Evolutionary conservation across 2,888 invertebrate species (phyloP), one percentile per base, ranked within the genome.

Genomic region (Chorisops tibialis): DNA sequence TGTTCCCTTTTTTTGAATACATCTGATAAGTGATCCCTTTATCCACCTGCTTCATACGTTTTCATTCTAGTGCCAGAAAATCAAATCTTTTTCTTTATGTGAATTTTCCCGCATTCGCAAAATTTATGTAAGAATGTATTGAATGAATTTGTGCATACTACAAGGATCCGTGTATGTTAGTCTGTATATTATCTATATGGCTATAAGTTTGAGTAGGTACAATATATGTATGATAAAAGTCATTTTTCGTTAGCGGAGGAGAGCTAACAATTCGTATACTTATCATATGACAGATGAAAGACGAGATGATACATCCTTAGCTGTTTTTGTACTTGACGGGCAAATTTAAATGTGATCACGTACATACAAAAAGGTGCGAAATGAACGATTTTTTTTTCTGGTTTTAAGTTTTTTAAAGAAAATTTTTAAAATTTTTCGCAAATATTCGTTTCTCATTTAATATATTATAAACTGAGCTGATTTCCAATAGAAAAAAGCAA

Each of bases 11-110:
- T 56, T 45, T 35, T 18, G 56, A 45, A 24, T 56, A 56, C 35
- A 56, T 56, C 43, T 56, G 56, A 56, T 43, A 56, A 56, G 56
- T 56, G 56, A 56, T 56, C 56, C 56, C 39, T 56, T 56, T 56
- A 56, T 56, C 56, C 56, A 56, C 56, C 56, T 56, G 56, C 56
- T 22, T 43, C 56, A 45, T 56, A 45, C 45, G 56, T 56, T 56
- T 56, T 56, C 56, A 43, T 45, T 56, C 56, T 56, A 56, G 43
- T 56, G 56, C 43, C 56, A 56, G 35, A 56, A 30, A 56, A 56
- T 56, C 56, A 56, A 56, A 56, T 56, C 56, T 16, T 19, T 41
- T 56, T 16, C 56, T 45, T 45, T 43, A 56, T 45, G 41, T 45
- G 43, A 18, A n/a, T 24, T n/a, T 41, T 39, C 30, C 30, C 30